Evolutionary conservation across 1,140 invertebrate species (phyloP), one percentile per base, ranked within the genome.

Genomic region (Eueides isabella): DNA sequence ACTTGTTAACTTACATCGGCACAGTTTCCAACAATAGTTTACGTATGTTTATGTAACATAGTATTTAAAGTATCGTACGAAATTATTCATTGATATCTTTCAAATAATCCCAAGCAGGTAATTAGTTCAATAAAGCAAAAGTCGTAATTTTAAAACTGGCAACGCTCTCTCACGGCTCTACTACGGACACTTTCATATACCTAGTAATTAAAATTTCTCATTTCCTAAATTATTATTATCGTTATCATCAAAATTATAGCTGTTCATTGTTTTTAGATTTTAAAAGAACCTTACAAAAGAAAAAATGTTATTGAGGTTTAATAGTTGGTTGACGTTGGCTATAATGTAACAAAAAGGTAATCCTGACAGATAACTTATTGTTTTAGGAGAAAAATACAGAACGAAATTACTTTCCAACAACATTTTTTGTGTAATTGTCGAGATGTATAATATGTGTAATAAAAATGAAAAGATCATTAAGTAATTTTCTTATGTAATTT

Each of bases 11-110:
- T 71, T 84, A 79, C 80, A 79, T 67, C 75, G 79, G 76, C 83
- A 86, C 76, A 80, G 76, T 86, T 87, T 81, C 80, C 80, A 80
- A 82, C 79, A 75, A 83, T 79, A 77, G 71, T 74, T 75, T 77
- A 80, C 73, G 78, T 44, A 78, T 44, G 79, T 81, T 87, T 85
- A 87, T 81, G 76, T 85, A 84, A 88, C 82, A 71, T 76, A 65
- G 67, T 72, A 75, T 80, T 79, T 55, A 55, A 55, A 23, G 23
- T 19, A 55, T 55, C 19, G 7, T 55, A 55, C 48, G 19, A 55
- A 55, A 19, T 11, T 26, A 62, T 69, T 70, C 72, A 74, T 74
- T 74, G 72, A 74, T 74, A 74, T 74, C 41, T 69, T 67, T 5
- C 29, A 48, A 74, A 38, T 62, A 41, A 65, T 64, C 72, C 64